phyloP scores from a whole-genome alignment of 1,140 invertebrate genomes.

The Aphaenogaster ashmeadi region DNA sequence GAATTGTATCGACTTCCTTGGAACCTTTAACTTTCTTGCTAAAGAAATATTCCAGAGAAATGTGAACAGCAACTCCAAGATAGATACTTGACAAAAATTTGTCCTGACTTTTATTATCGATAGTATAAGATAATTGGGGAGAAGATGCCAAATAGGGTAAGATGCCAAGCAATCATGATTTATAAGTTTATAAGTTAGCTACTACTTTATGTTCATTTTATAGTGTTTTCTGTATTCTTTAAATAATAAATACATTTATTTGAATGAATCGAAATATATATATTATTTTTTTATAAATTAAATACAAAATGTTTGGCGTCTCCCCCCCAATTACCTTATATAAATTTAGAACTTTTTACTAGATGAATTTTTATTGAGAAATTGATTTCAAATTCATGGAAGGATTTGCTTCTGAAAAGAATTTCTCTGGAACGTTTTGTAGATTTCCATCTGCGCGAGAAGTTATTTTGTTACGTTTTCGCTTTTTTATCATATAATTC shows the following conservation, averaged over 20 bases:
- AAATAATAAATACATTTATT: no score
- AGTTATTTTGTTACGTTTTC: not conserved
- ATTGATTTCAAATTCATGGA: not conserved
- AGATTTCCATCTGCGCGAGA: not conserved
- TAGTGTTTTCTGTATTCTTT: no score
- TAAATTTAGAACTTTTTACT: not conserved
- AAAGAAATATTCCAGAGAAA: not conserved
- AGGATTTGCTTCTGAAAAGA: not conserved
- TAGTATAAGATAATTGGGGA: not conserved
- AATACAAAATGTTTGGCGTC: no score
- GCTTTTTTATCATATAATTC: not conserved
- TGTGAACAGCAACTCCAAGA: not conserved
- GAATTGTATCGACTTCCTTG: not conserved
- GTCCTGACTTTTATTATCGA: not conserved
- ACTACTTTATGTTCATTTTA: no score
- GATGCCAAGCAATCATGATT: no score
- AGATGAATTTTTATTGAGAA: not conserved
- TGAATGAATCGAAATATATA: no score
- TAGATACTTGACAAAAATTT: not conserved
- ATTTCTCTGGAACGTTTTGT: not conserved
- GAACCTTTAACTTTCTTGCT: not conserved
- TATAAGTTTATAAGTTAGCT: no score
- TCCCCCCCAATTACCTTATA: no score
- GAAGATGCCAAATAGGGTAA: no score
- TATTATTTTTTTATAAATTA: no score